Conservation (phyloP, 1,140 invertebrate species). For the Drosophila sulfurigaster region DNA sequence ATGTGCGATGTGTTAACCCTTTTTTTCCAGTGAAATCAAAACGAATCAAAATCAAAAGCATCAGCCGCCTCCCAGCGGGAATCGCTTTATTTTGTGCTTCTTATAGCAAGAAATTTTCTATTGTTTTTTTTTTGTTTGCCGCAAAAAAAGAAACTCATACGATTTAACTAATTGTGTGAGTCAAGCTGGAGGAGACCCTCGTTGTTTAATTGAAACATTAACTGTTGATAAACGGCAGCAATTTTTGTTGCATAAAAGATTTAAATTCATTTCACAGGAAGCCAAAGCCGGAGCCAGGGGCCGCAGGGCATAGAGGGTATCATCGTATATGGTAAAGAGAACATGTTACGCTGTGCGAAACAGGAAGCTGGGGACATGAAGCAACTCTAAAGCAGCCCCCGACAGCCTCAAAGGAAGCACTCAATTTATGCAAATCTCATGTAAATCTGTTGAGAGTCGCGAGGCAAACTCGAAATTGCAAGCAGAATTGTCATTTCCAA, state of each 20-base stretch:
- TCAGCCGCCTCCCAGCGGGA: background rate
- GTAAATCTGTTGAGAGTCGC: conserved; percentile 78
- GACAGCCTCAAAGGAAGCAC: conserved; percentile 77
- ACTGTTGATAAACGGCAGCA: conserved; percentile 72
- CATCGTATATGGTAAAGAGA: background rate
- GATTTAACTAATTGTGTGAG: conserved; percentile 59
- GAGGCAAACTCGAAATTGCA: conserved; percentile 24
- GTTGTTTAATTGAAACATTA: conserved; percentile 81
- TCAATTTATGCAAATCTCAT: conserved; percentile 84
- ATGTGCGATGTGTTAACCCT: conserved; percentile 35
- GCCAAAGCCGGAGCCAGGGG: conserved; percentile 10
- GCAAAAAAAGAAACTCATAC: conserved; percentile 4
- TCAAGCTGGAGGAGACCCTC: conserved; percentile 17
- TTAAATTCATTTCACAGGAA: conserved; percentile 75
- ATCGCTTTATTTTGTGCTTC: background rate
- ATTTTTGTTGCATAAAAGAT: conserved; percentile 70
- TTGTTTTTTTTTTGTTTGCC: background rate
- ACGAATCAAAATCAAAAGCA: conserved; percentile 27
- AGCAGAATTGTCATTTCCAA: conserved; percentile 35
- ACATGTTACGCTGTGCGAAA: background rate
- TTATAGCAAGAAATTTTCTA: background rate
- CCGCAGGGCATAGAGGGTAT: conserved; percentile 3
- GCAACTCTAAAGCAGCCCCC: conserved; percentile 42
- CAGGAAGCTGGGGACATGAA: conserved; percentile 28
- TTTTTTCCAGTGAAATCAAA: conserved; percentile 26